Percentiles rank a stretch among this genome's conserved stretches.
Evolutionary conservation across 1,140 invertebrate species (phyloP).

Genomic region (Hycleus phaleratus): DNA sequence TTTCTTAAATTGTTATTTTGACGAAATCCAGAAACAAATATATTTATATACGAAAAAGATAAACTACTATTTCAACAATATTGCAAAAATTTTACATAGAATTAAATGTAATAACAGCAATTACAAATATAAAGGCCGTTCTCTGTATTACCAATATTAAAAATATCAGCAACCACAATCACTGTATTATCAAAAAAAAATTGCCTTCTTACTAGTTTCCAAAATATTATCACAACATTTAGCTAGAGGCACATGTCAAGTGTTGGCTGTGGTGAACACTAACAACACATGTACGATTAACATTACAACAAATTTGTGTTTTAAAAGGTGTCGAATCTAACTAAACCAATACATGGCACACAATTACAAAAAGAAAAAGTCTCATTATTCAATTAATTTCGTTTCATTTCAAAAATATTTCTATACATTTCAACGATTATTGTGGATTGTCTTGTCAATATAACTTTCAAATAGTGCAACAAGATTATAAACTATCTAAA

Average conservation of each 20-base stretch:
- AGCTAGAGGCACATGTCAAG: constrained; percentile 10
- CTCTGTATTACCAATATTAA: no score
- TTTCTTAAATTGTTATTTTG: no score
- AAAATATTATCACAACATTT: constrained; percentile 9
- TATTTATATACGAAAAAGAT: no score
- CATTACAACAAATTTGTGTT: no score
- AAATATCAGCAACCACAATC: no score
- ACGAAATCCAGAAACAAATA: no score
- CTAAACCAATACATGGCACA: constrained; percentile 14
- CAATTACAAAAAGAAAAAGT: not conserved
- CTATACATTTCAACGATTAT: not conserved
- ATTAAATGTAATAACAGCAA: no score
- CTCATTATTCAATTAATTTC: constrained; percentile 1
- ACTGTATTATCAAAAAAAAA: no score
- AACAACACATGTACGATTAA: constrained; percentile 3
- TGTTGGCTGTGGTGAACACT: constrained; percentile 9
- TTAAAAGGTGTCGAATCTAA: constrained; percentile 2
- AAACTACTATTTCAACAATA: no score
- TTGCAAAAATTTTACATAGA: no score
- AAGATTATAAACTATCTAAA: constrained; percentile 11
- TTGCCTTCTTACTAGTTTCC: no score
- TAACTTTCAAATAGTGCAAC: constrained; percentile 12
- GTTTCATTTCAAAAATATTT: constrained; percentile 2
- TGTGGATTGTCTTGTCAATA: constrained; percentile 10
- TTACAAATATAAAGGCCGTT: no score